A percentile compares a stretch with the other conserved stretches of the same genome.
These are phyloP conservation scores for Lates japonicus DNA, from an alignment of 2,797 vertebrate species.

Conservation along the genomic window DNA sequence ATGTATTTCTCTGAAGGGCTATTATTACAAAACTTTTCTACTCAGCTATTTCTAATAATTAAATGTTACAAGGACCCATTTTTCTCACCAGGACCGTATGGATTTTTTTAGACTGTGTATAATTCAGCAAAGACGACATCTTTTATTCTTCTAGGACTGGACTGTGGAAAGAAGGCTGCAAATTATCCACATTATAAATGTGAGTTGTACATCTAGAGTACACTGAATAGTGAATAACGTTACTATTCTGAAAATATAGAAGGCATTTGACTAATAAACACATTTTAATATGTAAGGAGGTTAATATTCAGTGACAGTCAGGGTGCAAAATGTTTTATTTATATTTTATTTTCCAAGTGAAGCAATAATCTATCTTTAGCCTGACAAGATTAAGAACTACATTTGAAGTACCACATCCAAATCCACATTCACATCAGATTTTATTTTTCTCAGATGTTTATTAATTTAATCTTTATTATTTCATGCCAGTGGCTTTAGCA, in stretches of 20 bases:
- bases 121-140: conserved; percentile 45
- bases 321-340: conserved; percentile 10
- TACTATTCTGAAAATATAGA: neutral
- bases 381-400: no score
- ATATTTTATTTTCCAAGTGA: conserved; percentile 16
- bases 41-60: conserved; percentile 79
- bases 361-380: neutral
- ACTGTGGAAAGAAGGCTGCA: conserved; percentile 39
- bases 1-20: conserved; percentile 76
- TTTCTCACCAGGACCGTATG: conserved; percentile 59
- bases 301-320: neutral
- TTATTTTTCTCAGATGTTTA: neutral
- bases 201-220: conserved; percentile 1
- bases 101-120: conserved; percentile 49
- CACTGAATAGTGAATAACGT: neutral
- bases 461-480: neutral
- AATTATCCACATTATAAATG: conserved; percentile 41
- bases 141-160: conserved; percentile 33
- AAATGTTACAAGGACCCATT: conserved; percentile 69
- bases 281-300: neutral
- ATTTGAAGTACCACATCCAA: conserved; percentile 2
- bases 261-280: neutral
- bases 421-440: neutral
- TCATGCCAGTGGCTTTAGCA: neutral
- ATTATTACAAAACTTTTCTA: conserved; percentile 74